These are phyloP conservation scores for Pycnomerus fuliginosus DNA, from an alignment of 2,888 invertebrate genomes.

Conservation along the genomic window DNA sequence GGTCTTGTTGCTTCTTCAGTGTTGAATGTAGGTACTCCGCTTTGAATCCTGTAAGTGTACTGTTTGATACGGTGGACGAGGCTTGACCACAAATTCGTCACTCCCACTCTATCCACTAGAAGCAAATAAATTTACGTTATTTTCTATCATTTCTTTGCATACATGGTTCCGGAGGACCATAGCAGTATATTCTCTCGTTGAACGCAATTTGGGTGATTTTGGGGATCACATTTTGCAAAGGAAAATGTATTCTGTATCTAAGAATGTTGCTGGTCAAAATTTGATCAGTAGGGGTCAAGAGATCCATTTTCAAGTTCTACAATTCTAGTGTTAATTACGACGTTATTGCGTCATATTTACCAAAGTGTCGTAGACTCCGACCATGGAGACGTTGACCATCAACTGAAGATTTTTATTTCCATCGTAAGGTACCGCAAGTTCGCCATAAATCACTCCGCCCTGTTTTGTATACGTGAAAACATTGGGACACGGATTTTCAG, in stretches of 20 bases:
- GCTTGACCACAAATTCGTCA: slow-evolving; percentile 21
- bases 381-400: slow-evolving; percentile 28
- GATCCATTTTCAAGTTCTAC: slow-evolving; percentile 34
- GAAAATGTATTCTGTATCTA: slow-evolving; percentile 35
- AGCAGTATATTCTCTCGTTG: slow-evolving; percentile 36
- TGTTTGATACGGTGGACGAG: slow-evolving; percentile 7
- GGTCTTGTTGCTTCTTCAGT: too few species aligned
- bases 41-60: slow-evolving; percentile 11
- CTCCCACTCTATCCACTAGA: slow-evolving; percentile 8
- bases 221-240: slow-evolving; percentile 36
- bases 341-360: slow-evolving; percentile 17
- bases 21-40: slow-evolving; percentile 3
- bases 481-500: slow-evolving; percentile 38
- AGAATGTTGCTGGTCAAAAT: slow-evolving; percentile 23
- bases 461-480: slow-evolving; percentile 34
- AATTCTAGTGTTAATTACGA: too few species aligned
- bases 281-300: slow-evolving; percentile 30
- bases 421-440: slow-evolving; percentile 24
- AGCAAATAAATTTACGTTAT: slow-evolving; percentile 12
- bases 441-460: slow-evolving; percentile 22
- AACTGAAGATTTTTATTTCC: slow-evolving; percentile 21
- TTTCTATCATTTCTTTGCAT: slow-evolving; percentile 18
- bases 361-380: slow-evolving; percentile 20
- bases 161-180: slow-evolving; percentile 39
- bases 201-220: slow-evolving; percentile 40